Base-by-base conservation (phyloP, 1,140 invertebrate genomes). In the Leptinotarsa undecemlineata region DNA sequence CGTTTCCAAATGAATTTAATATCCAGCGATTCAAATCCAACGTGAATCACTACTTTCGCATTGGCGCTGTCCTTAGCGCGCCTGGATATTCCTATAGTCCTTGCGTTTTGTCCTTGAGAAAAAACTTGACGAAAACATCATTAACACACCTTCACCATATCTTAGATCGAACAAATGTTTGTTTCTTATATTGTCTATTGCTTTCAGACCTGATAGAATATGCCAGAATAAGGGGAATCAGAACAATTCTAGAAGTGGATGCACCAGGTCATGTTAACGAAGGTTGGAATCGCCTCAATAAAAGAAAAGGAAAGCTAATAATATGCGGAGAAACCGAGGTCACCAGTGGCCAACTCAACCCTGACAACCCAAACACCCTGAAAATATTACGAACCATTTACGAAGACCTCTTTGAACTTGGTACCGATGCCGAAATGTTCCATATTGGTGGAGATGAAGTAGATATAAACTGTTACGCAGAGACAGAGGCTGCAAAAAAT, bases 401-500 rank as follows among this genome's bases (percentile, higher is more conserved):
- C 81, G 85, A 85, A 23, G 92, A 93, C 77, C 85, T 94, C 14
- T 83, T 93, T n/a, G 83, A 90, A 47, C 84, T 90, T 13, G 91
- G 73, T 13, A 89, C 89, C 1, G 86, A 88, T 23, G 88, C 87
- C 15, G 91, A 92, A 73, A 83, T 91, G 19, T 91, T 95, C 79
- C 94, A 95, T 83, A 88, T 95, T 74, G 94, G 94, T 23, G 93
- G 93, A 3, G 94, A 95, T 84, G 94, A 95, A 86, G 93, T 95
- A n/a, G 87, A 90, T 81, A 82, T 90, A 3, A 88, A 90, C 14
- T 93, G 92, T 74, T 93, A 92, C 91, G 86, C 86, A 48, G 85
- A 86, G 5, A 87, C 84, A 0, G 51, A 83, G 0, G 81, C 84
- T 0, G 86, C 86, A 81, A 90, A 90, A 70, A 91, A 91, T 19